Evolutionary conservation across 2,888 invertebrate genomes (phyloP).

Genomic region (Siphlonurus alternatus): DNA sequence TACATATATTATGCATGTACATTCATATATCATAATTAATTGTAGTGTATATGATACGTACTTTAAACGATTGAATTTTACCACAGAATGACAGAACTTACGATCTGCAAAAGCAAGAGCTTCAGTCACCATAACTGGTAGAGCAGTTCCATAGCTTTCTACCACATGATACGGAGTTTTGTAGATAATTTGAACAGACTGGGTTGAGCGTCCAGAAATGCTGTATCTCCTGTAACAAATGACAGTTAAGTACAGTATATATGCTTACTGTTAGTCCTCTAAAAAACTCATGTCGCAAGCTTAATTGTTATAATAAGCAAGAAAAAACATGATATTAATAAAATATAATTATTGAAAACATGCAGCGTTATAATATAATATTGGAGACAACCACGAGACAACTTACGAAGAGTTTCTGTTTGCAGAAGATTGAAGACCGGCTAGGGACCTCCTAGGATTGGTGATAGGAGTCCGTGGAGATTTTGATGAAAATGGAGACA

Average conservation of each 20-base stretch:
- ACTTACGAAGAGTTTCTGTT: neutral
- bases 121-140: constrained; percentile 80
- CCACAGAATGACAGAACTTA: constrained; percentile 21
- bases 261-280: no score
- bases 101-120: constrained; percentile 64
- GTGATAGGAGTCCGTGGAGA: neutral
- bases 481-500: neutral
- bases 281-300: no score
- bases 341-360: no score
- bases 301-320: neutral
- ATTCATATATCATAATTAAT: neutral
- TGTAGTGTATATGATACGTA: neutral
- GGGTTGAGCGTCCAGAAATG: constrained; percentile 41
- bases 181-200: constrained; percentile 55
- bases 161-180: constrained; percentile 56
- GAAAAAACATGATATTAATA: neutral
- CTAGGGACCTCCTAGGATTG: neutral
- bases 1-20: neutral
- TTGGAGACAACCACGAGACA: no score
- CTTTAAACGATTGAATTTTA: neutral
- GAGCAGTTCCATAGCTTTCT: constrained; percentile 61
- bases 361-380: neutral
- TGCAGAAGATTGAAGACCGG: neutral
- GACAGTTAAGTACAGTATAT: neutral
- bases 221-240: constrained; percentile 25